phyloP scores from a whole-genome alignment of 2,113 vertebrate genomes.

The Chrysochloris asiatica region DNA sequence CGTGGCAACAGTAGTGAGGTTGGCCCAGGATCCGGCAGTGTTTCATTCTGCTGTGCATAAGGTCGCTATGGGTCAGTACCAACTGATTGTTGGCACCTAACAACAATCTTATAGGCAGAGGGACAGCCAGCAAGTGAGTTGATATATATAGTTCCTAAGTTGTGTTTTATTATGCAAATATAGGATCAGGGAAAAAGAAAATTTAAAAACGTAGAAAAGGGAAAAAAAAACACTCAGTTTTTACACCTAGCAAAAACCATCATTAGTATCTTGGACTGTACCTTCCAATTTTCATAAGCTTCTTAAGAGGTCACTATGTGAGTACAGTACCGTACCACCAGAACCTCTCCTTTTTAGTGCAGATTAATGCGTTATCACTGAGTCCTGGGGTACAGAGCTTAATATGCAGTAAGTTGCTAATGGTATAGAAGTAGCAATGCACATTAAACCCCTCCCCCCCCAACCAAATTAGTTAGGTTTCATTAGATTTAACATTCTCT shows the following conservation, averaged over 20 bases:
- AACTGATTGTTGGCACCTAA: no score
- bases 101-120: background rate
- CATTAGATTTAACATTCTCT: conserved; percentile 30
- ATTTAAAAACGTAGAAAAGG: background rate
- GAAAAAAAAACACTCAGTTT: background rate
- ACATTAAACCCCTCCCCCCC: no score
- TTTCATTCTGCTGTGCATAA: no score
- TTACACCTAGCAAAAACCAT: background rate
- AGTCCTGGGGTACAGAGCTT: background rate
- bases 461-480: background rate
- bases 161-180: background rate
- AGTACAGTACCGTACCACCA: no score
- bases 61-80: no score
- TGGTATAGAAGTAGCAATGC: no score
- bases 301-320: background rate
- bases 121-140: no score
- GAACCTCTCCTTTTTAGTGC: background rate
- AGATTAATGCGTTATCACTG: background rate
- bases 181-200: no score
- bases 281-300: background rate
- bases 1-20: no score
- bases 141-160: background rate
- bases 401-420: no score
- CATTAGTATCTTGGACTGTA: background rate
- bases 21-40: no score